A percentile compares a stretch with the other conserved stretches of the same genome.
These are phyloP conservation scores for Phoxinus phoxinus DNA, from an alignment of 2,113 vertebrate genomes.

Conservation along the genomic window DNA sequence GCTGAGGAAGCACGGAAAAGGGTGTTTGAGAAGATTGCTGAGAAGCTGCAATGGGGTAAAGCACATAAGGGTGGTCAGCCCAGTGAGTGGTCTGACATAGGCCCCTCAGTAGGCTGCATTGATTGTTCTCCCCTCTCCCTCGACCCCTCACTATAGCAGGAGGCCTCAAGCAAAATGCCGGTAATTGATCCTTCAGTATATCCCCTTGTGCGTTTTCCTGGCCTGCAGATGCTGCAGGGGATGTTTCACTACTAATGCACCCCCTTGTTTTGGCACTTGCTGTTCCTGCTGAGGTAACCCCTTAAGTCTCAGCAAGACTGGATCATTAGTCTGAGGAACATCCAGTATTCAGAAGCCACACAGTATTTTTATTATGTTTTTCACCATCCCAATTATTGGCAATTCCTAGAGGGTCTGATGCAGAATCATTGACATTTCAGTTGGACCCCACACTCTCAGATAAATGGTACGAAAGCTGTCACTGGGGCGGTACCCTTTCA, in stretches of 20 bases:
- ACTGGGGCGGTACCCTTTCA: no score
- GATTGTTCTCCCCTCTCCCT: slow-evolving; percentile 67
- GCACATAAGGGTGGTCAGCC: slow-evolving; percentile 44
- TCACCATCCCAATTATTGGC: slow-evolving; percentile 47
- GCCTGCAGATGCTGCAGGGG: slow-evolving; percentile 51
- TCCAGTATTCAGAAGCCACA: slow-evolving; percentile 36
- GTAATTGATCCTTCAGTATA: slow-evolving; percentile 76
- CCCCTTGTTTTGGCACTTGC: slow-evolving; percentile 24
- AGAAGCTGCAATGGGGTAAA: slow-evolving; percentile 48
- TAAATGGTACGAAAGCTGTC: no score
- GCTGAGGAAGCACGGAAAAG: neutral
- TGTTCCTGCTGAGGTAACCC: slow-evolving; percentile 29
- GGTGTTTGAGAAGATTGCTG: slow-evolving; percentile 29
- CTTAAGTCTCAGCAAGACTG: slow-evolving; percentile 17
- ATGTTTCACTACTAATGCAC: slow-evolving; percentile 43
- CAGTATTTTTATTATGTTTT: slow-evolving; percentile 12
- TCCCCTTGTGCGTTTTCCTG: slow-evolving; percentile 64
- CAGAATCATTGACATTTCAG: slow-evolving; percentile 53
- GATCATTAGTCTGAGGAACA: slow-evolving; percentile 18
- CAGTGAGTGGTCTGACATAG: slow-evolving; percentile 61
- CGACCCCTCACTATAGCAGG: slow-evolving; percentile 67
- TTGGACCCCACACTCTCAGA: slow-evolving; percentile 14
- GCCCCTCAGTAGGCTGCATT: slow-evolving; percentile 67
- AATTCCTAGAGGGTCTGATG: slow-evolving; percentile 54
- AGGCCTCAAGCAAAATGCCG: slow-evolving; percentile 72